These are phyloP conservation scores for Planiliza haematocheilus DNA, from an alignment of 2,113 vertebrate species.

Conservation along the genomic window DNA sequence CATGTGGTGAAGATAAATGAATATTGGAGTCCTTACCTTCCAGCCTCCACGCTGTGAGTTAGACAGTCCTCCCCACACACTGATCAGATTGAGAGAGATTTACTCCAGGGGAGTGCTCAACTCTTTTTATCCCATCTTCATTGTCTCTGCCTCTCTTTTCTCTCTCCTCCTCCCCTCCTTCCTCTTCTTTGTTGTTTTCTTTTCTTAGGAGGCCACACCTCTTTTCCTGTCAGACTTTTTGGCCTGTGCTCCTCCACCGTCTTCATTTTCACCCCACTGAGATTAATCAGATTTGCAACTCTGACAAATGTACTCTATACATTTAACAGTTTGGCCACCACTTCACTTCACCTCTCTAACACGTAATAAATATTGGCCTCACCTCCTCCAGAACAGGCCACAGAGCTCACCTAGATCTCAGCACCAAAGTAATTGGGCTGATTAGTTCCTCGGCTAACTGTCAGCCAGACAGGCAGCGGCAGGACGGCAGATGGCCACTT, in stretches of 20 bases:
- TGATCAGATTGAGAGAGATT: conserved; percentile 75
- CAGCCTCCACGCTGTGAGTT: conserved; percentile 33
- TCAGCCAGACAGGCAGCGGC: conserved; percentile 7
- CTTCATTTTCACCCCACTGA: conserved; percentile 11
- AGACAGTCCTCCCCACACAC: conserved; percentile 41
- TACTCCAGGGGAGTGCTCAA: conserved; percentile 61
- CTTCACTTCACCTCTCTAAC: not conserved
- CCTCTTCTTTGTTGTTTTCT: conserved; percentile 28
- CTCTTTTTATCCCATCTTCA: conserved; percentile 52
- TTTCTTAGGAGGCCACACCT: conserved; percentile 51
- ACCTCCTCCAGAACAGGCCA: conserved; percentile 10
- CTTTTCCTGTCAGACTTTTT: conserved; percentile 35
- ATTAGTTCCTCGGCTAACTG: conserved; percentile 64
- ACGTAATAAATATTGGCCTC: conserved; percentile 15
- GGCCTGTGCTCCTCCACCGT: not conserved
- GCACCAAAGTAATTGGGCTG: conserved; percentile 65
- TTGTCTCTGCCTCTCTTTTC: conserved; percentile 43
- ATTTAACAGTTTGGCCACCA: not conserved
- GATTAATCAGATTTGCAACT: not conserved
- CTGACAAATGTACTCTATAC: not conserved
- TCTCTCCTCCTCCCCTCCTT: conserved; percentile 35
- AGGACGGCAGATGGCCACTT: conserved; percentile 70
- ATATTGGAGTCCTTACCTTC: conserved; percentile 53
- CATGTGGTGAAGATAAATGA: not conserved
- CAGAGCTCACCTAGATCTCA: conserved; percentile 61